Evolutionary conservation across 2,888 invertebrate genomes (phyloP).

Genomic region (Mayetiola destructor): DNA sequence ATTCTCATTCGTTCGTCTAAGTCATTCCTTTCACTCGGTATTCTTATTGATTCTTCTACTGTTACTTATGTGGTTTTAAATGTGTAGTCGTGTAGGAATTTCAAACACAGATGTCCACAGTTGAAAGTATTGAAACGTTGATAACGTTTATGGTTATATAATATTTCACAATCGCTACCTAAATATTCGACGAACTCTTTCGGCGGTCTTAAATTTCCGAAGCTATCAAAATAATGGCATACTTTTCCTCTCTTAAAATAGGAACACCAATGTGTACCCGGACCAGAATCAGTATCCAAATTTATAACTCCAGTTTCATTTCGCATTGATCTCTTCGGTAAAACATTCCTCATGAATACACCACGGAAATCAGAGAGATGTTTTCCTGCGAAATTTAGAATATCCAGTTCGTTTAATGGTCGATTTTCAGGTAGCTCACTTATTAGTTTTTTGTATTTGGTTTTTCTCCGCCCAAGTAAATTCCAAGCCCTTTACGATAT

Average conservation of each 20-base stretch:
- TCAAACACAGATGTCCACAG: conserved; percentile 25
- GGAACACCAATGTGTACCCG: conserved; percentile 25
- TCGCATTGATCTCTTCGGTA: background rate
- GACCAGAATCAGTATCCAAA: background rate
- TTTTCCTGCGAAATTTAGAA: background rate
- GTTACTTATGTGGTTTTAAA: too few species aligned
- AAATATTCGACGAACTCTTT: conserved; percentile 24
- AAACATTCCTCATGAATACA: background rate
- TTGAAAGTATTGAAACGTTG: conserved; percentile 23
- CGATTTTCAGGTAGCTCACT: background rate
- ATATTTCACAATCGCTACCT: conserved; percentile 17
- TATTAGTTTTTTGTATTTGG: background rate
- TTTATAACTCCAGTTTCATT: background rate
- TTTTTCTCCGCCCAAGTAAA: background rate
- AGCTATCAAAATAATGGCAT: conserved; percentile 29
- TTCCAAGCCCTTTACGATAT: background rate
- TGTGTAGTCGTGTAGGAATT: conserved; percentile 22
- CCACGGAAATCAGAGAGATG: background rate
- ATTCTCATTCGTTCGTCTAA: too few species aligned
- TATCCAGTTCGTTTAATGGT: background rate
- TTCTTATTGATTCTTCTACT: too few species aligned
- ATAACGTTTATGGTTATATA: conserved; percentile 23
- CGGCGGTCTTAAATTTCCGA: conserved; percentile 27
- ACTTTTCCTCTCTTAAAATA: conserved; percentile 24
- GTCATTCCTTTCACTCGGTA: too few species aligned